Percentiles rank a stretch among this genome's conserved stretches.
Evolutionary conservation across 2,113 vertebrate genomes (phyloP).

Genomic region (Leptosomus discolor): DNA sequence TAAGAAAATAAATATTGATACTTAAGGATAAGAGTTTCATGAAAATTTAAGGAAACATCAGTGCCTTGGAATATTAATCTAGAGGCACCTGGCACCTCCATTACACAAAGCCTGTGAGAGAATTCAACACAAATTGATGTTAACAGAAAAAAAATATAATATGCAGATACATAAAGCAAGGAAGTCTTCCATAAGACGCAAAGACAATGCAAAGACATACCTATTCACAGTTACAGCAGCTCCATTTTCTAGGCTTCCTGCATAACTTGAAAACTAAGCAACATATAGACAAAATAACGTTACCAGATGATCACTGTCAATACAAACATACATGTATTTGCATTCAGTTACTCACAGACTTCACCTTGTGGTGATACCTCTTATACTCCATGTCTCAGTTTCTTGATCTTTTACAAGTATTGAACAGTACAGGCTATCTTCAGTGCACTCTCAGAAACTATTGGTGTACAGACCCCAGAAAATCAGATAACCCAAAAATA

Average conservation of each 20-base stretch:
- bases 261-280: background rate
- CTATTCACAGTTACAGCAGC: background rate
- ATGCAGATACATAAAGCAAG: background rate
- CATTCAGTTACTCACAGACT: background rate
- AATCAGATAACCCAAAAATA: background rate
- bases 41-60: background rate
- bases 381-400: background rate
- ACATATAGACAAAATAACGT: background rate
- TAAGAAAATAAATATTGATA: background rate
- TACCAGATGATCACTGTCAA: background rate
- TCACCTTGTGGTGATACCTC: background rate
- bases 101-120: background rate
- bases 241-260: background rate
- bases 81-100: background rate
- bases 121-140: background rate
- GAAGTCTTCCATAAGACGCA: background rate
- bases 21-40: background rate
- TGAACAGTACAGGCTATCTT: background rate
- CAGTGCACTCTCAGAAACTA: background rate
- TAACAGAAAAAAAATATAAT: background rate
- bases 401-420: background rate
- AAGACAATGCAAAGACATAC: background rate
- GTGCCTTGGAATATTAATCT: background rate
- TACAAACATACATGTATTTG: background rate
- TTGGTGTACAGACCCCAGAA: background rate